Base-by-base conservation (phyloP, 92 coral and sea anemone genomes). In the Micromussa lordhowensis region DNA sequence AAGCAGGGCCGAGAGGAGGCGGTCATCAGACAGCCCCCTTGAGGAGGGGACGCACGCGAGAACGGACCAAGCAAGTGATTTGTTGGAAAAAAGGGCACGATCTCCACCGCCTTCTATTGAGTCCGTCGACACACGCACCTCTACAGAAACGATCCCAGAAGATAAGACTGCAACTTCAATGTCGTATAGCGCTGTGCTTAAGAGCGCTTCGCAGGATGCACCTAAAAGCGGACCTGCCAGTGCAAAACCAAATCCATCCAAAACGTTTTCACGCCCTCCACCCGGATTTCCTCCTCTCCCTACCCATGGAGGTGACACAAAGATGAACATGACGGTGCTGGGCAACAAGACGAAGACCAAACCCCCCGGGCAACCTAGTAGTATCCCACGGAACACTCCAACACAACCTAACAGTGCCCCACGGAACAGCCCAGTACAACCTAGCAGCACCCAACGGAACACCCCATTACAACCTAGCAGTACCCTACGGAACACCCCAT, bases 221-320 rank as follows among this genome's bases (percentile, higher is more conserved):
- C 78, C 32, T 18, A 91, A 93, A 61, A 88, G 68, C 38, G 35
- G 53, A 4, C 26, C 77, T 17, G 30, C 53, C 32, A 55, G 57
- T 26, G 61, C 64, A 5, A 90, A 88, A 36, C 83, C 58, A 69
- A 78, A 81, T 78, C 98, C 90, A 78, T 82, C 82, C 38, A 66
- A 91, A 55, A 86, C 90, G 3, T 63, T 66, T 26, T 90, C 96
- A 26, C 92, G 93, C 18, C 93, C 96, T 36, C 96, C 98, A 5
- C 95, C 98, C 22, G 98, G 98, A 26, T 86, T 92, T 51, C 78
- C 94, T n/a, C 90, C 96, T 11, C 89, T 90, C 7, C 92, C 96
- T 26, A 91, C 94, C 75, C 93, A 91, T 15, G 93, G 89, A 61
- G 91, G 93, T 79, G 94, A 88, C 80, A 68, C 93, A 10, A 86